These are phyloP conservation scores for Eulacestoma nigropectus DNA, from an alignment of 2,113 vertebrate genomes.

Conservation along the genomic window DNA sequence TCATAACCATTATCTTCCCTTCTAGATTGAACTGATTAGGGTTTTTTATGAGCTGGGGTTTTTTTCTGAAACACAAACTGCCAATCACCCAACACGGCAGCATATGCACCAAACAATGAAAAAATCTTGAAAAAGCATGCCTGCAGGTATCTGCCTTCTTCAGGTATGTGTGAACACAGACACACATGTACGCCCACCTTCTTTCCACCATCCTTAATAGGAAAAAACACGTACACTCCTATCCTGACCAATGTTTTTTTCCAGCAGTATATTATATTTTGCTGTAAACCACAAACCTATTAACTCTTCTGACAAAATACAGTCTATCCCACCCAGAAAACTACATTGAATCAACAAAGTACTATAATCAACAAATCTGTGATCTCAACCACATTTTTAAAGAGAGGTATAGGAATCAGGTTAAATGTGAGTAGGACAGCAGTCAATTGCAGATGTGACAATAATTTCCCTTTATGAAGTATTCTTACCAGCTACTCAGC, in stretches of 20 bases:
- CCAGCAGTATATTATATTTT: not conserved
- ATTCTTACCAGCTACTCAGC: not conserved
- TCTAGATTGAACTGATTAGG: not conserved
- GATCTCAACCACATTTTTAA: not conserved
- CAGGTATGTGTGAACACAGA: not conserved
- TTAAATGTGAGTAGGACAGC: not conserved
- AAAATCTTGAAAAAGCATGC: not conserved
- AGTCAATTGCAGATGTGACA: not conserved
- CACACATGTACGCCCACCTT: not conserved
- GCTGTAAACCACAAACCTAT: not conserved
- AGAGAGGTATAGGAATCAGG: not conserved
- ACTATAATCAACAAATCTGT: not conserved
- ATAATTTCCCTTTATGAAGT: not conserved
- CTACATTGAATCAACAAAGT: not conserved
- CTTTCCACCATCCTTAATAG: not conserved
- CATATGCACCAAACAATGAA: not conserved
- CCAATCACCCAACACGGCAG: not conserved
- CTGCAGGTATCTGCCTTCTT: not conserved
- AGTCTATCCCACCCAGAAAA: not conserved
- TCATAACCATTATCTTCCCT: not conserved
- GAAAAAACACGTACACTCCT: fast-evolving
- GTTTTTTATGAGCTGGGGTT: fast-evolving
- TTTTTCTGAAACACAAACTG: not conserved
- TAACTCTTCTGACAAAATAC: not conserved
- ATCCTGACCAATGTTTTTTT: not conserved